Conservation (phyloP, 2,113 vertebrate genomes). For the Pionites leucogaster region DNA sequence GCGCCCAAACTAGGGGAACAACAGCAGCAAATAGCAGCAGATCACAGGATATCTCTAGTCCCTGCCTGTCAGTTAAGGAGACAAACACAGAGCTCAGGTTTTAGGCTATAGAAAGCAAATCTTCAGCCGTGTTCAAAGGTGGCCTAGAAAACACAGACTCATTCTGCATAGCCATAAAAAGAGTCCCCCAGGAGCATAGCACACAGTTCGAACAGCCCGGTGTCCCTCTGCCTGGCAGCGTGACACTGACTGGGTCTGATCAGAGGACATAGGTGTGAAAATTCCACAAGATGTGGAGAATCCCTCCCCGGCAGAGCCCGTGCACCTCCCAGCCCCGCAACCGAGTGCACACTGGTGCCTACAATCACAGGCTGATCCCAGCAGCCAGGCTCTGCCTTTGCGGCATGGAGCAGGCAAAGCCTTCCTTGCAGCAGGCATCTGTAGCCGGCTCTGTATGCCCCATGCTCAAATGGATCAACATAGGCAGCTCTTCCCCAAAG, state of each 20-base stretch:
- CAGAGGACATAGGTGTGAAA: neutral
- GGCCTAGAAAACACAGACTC: slow-evolving; percentile 50
- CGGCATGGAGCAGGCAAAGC: neutral
- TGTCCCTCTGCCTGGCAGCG: neutral
- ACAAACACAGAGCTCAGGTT: slow-evolving; percentile 1
- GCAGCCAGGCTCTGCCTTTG: neutral
- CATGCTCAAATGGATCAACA: neutral
- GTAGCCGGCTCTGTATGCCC: neutral
- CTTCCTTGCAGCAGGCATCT: neutral
- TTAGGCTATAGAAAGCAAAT: slow-evolving; percentile 33
- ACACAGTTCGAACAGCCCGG: rapidly evolving
- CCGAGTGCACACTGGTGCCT: neutral
- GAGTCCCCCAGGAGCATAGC: neutral
- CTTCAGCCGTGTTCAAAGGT: neutral
- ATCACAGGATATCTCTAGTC: neutral
- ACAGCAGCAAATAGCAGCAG: neutral
- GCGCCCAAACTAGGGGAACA: neutral
- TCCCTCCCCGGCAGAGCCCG: neutral
- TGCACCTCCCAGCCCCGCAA: neutral
- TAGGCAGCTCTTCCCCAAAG: neutral
- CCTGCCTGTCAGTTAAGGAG: neutral
- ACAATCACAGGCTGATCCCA: neutral
- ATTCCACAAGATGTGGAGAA: neutral
- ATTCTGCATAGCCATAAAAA: neutral
- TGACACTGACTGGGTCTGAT: neutral